Base-by-base conservation (phyloP, 2,888 invertebrate genomes). In the Bimastos eiseni region DNA sequence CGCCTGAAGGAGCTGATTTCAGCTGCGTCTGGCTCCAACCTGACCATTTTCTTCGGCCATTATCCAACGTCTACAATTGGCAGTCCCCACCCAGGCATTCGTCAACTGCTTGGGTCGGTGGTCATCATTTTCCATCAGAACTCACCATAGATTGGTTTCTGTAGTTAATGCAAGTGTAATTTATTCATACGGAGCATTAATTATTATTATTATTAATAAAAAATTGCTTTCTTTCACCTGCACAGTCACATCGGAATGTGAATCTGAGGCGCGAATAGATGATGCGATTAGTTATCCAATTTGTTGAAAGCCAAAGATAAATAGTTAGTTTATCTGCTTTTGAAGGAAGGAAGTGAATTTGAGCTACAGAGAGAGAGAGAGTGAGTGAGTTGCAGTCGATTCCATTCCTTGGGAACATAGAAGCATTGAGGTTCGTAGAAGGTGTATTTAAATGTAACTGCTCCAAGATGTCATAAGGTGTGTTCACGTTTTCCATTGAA, bases 61-160 rank as follows among this genome's bases (percentile, higher is more conserved):
- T 98, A 98, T 95, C 98, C 98, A 6, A 97, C 98, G 36, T 98
- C 98, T 11, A 97, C 97, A 93, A 97, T 98, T 93, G 95, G 93
- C 30, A 91, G 92, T 84, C 91, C 91, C 0, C n/a, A 90, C 21
- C 83, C 89, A 17, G 86, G 38, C 33, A 41, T 89, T 33, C 89
- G 89, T 37, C 44, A 89, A 11, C 41, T 89, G 34, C 89, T 89
- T 6, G 44, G 89, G 89, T 89, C 33, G 24, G 70, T 70, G 6
- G 70, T 17, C 70, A n/a, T 17, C 70, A 70, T n/a, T 0, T n/a
- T 8, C 70, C 70, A n/a, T 70, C n/a, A n/a, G 70, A 70, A 30
- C 70, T 70, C 8, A 4, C 17, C n/a, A n/a, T 70, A 1, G 3
- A n/a, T 70, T n/a, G 30, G 30, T 30, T n/a, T n/a, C 70, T 70